Conservation (phyloP, 2,888 invertebrate genomes). For the Trichogramma evanescens region DNA sequence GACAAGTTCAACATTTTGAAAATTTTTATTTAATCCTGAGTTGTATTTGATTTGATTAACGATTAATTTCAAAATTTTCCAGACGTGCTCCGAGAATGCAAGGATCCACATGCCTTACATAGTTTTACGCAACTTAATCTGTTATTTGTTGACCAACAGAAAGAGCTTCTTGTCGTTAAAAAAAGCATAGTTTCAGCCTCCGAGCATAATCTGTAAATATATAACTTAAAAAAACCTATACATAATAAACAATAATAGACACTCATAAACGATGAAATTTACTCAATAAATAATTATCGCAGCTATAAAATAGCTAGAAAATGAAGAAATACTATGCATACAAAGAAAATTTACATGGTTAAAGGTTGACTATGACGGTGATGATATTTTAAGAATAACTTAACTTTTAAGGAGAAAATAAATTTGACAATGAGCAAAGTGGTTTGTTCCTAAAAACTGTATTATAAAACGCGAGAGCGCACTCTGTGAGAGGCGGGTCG, state of each 20-base stretch:
- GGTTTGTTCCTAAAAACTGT: slow-evolving; percentile 40
- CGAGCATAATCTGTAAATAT: slow-evolving; percentile 32
- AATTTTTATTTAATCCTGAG: not conserved
- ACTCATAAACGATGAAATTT: slow-evolving; percentile 21
- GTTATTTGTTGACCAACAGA: slow-evolving; percentile 23
- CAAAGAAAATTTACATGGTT: slow-evolving; percentile 43
- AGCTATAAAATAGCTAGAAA: slow-evolving; percentile 43
- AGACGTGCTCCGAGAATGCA: slow-evolving; percentile 7
- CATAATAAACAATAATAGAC: slow-evolving; percentile 25
- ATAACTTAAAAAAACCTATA: slow-evolving; percentile 26
- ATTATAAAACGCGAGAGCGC: slow-evolving; percentile 28
- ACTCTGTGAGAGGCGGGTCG: slow-evolving; percentile 25
- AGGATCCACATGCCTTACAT: slow-evolving; percentile 20
- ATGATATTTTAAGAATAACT: slow-evolving; percentile 35
- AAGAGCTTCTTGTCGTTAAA: slow-evolving; percentile 24
- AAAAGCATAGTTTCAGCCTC: slow-evolving; percentile 20
- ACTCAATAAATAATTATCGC: slow-evolving; percentile 27
- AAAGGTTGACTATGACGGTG: slow-evolving; percentile 29
- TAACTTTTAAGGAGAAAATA: slow-evolving; percentile 34
- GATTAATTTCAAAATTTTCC: slow-evolving; percentile 8
- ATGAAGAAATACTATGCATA: slow-evolving; percentile 27
- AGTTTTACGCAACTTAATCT: slow-evolving; percentile 18
- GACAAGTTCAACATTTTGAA: too few species aligned
- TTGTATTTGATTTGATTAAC: not conserved
- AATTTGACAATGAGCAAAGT: slow-evolving; percentile 34